phyloP scores from a whole-genome alignment of 2,113 vertebrate species.

The Myrmecophaga tridactyla region DNA sequence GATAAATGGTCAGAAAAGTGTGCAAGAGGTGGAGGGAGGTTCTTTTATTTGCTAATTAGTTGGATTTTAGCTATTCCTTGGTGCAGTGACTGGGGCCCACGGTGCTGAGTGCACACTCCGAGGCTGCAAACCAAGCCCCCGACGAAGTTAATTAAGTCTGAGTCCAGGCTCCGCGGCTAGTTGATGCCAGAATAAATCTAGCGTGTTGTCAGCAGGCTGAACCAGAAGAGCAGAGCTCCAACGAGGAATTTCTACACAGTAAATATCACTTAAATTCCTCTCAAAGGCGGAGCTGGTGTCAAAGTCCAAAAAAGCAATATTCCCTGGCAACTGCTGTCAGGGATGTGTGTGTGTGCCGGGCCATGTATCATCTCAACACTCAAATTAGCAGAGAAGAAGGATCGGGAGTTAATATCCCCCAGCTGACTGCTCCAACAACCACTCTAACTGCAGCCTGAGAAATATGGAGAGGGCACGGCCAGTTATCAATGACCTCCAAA shows the following conservation, averaged over 20 bases:
- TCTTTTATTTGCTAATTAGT: neutral
- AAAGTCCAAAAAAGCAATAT: slow-evolving; percentile 70
- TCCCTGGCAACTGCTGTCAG: slow-evolving; percentile 38
- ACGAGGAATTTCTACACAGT: slow-evolving; percentile 39
- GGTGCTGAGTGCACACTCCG: neutral
- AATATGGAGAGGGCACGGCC: neutral
- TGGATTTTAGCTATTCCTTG: neutral
- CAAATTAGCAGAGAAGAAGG: slow-evolving; percentile 51
- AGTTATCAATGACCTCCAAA: slow-evolving; percentile 20
- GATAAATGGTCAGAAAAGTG: neutral
- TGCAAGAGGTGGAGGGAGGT: neutral
- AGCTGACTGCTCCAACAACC: neutral
- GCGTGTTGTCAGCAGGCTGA: slow-evolving; percentile 16
- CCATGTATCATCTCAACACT: slow-evolving; percentile 35
- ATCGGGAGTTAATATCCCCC: slow-evolving; percentile 33
- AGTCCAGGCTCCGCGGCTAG: neutral
- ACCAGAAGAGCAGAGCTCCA: neutral
- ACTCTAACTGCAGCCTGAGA: slow-evolving; percentile 47
- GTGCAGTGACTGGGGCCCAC: neutral
- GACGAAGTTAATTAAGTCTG: slow-evolving; percentile 37
- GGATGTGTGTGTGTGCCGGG: neutral
- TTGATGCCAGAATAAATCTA: slow-evolving; percentile 17
- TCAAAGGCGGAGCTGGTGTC: slow-evolving; percentile 70
- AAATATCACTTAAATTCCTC: slow-evolving; percentile 72
- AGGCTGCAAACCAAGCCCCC: neutral